phyloP scores from a whole-genome alignment of 2,888 invertebrate genomes.

The Hemistola chrysoprasaria region DNA sequence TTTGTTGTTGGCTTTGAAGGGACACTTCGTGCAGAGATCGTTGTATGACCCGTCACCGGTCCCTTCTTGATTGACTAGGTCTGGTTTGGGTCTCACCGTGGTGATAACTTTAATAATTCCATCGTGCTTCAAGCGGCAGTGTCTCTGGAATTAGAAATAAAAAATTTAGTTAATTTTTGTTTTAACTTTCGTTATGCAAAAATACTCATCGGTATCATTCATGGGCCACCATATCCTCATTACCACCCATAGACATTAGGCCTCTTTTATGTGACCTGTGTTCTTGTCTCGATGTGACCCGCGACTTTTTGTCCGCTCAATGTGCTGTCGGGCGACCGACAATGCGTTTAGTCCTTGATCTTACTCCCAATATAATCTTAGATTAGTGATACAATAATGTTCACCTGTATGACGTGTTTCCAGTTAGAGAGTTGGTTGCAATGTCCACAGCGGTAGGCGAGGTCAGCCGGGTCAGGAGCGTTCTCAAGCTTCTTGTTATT shows the following conservation, averaged over 20 bases:
- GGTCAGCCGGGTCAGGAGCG: constrained; percentile 65
- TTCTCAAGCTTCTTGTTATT: constrained; percentile 57
- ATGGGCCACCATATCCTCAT: too few relatives aligned
- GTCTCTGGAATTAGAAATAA: constrained; percentile 80
- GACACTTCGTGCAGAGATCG: constrained; percentile 86
- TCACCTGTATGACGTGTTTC: constrained; percentile 93
- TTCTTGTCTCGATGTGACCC: too few relatives aligned
- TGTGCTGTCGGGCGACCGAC: too few relatives aligned
- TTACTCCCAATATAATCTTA: too few relatives aligned
- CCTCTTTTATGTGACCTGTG: too few relatives aligned
- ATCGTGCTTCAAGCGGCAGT: constrained; percentile 90
- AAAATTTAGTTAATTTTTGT: constrained; percentile 1
- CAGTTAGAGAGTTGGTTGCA: constrained; percentile 92
- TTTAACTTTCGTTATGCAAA: too few relatives aligned
- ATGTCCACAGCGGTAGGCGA: constrained; percentile 87
- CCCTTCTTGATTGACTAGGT: constrained; percentile 46
- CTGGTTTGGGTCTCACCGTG: constrained; percentile 74
- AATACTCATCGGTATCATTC: too few relatives aligned
- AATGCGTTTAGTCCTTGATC: too few relatives aligned
- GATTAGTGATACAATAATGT: too few relatives aligned
- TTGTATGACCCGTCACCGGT: constrained; percentile 45
- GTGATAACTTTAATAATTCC: constrained; percentile 87
- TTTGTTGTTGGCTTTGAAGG: constrained; percentile 84
- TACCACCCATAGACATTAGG: too few relatives aligned
- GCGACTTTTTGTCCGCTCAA: too few relatives aligned